These are phyloP conservation scores for Merluccius polli DNA, from an alignment of 2,797 vertebrate genomes.

Conservation along the genomic window DNA sequence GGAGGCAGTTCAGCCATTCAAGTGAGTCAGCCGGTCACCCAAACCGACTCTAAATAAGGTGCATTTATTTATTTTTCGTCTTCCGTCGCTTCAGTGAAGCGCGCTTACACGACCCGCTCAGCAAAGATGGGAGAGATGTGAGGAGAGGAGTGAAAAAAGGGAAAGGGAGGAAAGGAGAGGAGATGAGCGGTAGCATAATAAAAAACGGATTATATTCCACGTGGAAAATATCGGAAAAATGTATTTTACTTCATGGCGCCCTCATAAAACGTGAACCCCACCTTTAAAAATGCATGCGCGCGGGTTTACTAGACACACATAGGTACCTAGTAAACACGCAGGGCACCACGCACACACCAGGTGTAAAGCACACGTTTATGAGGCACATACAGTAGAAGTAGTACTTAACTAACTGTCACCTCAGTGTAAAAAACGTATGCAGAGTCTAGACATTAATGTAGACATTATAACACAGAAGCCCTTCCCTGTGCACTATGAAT, in stretches of 20 bases:
- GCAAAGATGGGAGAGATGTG: constrained; percentile 48
- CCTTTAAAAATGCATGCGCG: not conserved
- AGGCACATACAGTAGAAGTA: not conserved
- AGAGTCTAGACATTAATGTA: no score
- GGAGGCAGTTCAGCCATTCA: no score
- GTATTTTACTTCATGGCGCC: not conserved
- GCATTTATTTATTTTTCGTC: not conserved
- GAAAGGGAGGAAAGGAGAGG: not conserved
- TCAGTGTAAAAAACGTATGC: no score
- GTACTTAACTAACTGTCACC: no score
- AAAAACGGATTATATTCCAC: not conserved
- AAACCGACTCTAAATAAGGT: not conserved
- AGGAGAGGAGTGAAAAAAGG: not conserved
- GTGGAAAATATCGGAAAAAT: not conserved
- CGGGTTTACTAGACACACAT: not conserved
- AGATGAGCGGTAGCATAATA: not conserved
- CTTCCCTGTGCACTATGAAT: constrained; percentile 44
- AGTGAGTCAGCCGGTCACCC: no score
- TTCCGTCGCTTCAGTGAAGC: not conserved
- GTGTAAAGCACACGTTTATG: not conserved
- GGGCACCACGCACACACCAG: no score
- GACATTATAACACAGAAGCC: no score
- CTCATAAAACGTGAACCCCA: not conserved
- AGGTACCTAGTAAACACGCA: not conserved
- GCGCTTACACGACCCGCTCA: not conserved